Evolutionary conservation across 2,113 vertebrate species (phyloP).

Genomic region (Cebus imitator): DNA sequence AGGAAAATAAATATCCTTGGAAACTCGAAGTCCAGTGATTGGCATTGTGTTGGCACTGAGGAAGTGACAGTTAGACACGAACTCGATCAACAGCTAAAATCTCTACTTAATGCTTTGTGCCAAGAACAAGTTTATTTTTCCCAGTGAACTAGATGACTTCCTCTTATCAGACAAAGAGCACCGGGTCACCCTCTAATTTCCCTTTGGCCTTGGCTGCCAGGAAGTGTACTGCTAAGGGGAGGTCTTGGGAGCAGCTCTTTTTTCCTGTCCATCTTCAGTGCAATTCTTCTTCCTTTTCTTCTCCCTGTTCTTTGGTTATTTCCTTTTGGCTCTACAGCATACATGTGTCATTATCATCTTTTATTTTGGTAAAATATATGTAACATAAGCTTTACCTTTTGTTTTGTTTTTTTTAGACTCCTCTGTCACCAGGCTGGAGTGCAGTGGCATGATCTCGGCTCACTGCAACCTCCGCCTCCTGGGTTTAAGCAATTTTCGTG

Average conservation of each 20-base stretch:
- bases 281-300: neutral
- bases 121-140: conserved; percentile 58
- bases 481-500: too few relatives aligned
- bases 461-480: too few relatives aligned
- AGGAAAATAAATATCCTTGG: neutral
- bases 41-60: neutral
- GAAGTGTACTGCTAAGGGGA: neutral
- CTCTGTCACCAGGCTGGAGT: neutral
- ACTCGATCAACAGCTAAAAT: neutral
- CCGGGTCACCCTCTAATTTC: conserved; percentile 37
- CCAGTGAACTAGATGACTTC: conserved; percentile 61
- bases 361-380: neutral
- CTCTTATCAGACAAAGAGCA: conserved; percentile 26
- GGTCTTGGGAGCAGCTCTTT: neutral
- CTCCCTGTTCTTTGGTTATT: neutral
- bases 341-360: neutral
- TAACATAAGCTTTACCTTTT: too few relatives aligned
- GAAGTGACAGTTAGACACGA: neutral
- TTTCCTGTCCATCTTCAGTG: neutral
- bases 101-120: neutral
- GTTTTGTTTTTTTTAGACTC: neutral
- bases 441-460: too few relatives aligned
- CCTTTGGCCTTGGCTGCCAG: conserved; percentile 40
- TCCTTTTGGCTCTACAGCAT: neutral
- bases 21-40: neutral